A percentile compares a stretch with the other conserved stretches of the same genome.
Evolutionary conservation across 1,140 invertebrate genomes (phyloP).

Genomic region (Aricia agestis): DNA sequence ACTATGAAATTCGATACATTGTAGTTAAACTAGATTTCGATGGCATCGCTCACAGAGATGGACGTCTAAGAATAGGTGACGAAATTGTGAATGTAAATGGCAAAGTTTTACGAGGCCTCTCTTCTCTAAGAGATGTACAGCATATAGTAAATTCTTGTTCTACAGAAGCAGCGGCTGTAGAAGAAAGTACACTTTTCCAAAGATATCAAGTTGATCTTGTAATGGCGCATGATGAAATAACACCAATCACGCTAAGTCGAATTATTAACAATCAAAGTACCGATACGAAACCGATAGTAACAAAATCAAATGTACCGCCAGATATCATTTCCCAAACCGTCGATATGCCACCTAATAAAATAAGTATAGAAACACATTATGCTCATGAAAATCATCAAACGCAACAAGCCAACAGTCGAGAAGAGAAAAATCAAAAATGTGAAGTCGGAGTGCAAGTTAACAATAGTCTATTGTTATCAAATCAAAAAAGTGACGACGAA

Average conservation of each 20-base stretch:
- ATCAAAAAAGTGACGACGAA: slow-evolving; percentile 74
- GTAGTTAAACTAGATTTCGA: slow-evolving; percentile 88
- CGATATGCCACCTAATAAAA: slow-evolving; percentile 57
- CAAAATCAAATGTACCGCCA: slow-evolving; percentile 54
- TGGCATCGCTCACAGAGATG: slow-evolving; percentile 89
- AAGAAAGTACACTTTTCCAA: slow-evolving; percentile 66
- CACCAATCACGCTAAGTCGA: slow-evolving; percentile 62
- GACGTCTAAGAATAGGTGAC: slow-evolving; percentile 86
- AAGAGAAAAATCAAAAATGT: slow-evolving; percentile 47
- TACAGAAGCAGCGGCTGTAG: slow-evolving; percentile 61
- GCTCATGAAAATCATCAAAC: slow-evolving; percentile 53
- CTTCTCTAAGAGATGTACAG: slow-evolving; percentile 80
- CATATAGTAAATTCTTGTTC: slow-evolving; percentile 75
- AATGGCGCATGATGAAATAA: slow-evolving; percentile 78
- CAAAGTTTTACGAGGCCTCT: slow-evolving; percentile 84
- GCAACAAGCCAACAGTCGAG: slow-evolving; percentile 36
- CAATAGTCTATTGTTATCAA: slow-evolving; percentile 47
- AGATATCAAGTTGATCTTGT: slow-evolving; percentile 80
- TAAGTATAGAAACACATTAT: slow-evolving; percentile 66
- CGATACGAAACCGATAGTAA: slow-evolving; percentile 42
- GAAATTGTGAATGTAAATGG: slow-evolving; percentile 93
- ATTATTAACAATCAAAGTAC: slow-evolving; percentile 57
- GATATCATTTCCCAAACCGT: slow-evolving; percentile 70
- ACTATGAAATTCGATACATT: slow-evolving; percentile 84
- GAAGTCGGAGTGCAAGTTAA: slow-evolving; percentile 59